Conservation (phyloP, 2,113 vertebrate species). For the Apodemus speciosus region DNA sequence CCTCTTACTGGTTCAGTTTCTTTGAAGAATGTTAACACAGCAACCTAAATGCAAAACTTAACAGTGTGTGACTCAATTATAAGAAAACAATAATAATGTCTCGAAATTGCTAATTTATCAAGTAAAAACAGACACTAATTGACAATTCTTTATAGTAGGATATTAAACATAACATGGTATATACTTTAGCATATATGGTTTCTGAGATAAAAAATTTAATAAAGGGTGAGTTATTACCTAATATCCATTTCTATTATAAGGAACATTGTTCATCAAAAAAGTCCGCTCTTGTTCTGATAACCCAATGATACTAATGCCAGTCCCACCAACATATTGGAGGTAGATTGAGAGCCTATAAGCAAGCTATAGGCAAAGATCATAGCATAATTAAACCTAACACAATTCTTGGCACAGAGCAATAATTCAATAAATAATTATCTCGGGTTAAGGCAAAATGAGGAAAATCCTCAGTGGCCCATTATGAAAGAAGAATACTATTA, state of each 20-base stretch:
- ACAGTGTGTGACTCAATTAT: neutral
- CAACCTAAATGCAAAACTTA: conserved; percentile 13
- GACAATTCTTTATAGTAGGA: conserved; percentile 10
- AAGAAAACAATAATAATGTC: neutral
- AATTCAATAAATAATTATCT: conserved; percentile 50
- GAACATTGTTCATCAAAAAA: conserved; percentile 28
- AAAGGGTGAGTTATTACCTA: conserved; percentile 30
- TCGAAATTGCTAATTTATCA: neutral
- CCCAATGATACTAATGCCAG: neutral
- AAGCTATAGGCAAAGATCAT: conserved; percentile 24
- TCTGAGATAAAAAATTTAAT: conserved; percentile 2
- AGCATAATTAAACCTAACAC: conserved; percentile 26
- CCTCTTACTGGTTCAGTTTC: neutral
- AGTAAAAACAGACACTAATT: conserved; percentile 36
- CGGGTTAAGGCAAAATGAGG: conserved; percentile 16
- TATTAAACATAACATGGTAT: conserved; percentile 10
- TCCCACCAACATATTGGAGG: neutral
- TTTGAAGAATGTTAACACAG: neutral
- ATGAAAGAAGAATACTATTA: conserved; percentile 71
- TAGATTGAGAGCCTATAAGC: conserved; percentile 29
- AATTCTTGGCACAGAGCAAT: conserved; percentile 17
- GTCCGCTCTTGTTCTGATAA: neutral
- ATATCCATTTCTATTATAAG: conserved; percentile 37
- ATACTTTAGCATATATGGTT: neutral
- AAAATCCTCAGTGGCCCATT: conserved; percentile 61